Percentiles rank a stretch among this genome's conserved stretches.
Conservation (phyloP, 2,888 invertebrate genomes). For the Ceramica pisi region DNA sequence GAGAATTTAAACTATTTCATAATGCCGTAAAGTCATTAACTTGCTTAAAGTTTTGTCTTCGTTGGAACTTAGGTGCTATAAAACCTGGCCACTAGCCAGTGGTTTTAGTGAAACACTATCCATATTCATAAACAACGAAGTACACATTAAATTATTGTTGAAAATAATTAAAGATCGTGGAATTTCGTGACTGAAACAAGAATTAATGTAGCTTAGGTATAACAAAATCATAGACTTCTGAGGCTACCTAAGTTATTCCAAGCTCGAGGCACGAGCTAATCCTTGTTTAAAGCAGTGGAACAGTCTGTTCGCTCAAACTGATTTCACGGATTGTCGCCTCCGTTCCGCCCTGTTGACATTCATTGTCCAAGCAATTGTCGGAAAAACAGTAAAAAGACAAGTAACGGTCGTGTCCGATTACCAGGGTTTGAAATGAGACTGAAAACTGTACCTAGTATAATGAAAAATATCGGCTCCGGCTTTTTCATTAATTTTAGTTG, state of each 20-base stretch:
- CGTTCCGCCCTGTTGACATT: constrained; percentile 70
- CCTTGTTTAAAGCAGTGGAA: constrained; percentile 43
- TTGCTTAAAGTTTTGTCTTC: neutral
- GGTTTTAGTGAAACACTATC: constrained; percentile 23
- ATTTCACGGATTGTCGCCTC: constrained; percentile 75
- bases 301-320: constrained; percentile 63
- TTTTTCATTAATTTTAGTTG: constrained; percentile 11
- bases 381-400: constrained; percentile 62
- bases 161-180: constrained; percentile 17
- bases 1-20: neutral
- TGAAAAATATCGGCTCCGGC: neutral
- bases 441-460: constrained; percentile 32
- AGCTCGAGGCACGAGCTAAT: constrained; percentile 37
- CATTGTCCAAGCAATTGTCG: constrained; percentile 68
- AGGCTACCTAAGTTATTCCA: constrained; percentile 32
- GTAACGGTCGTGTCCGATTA: constrained; percentile 54
- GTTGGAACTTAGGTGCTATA: neutral
- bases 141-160: constrained; percentile 22
- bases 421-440: constrained; percentile 14
- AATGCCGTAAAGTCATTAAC: neutral
- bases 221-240: constrained; percentile 22
- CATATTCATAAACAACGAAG: constrained; percentile 38
- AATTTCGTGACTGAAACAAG: neutral
- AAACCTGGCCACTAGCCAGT: constrained; percentile 38
- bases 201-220: constrained; percentile 8